Evolutionary conservation across 2,113 vertebrate genomes (phyloP).

Genomic region (Alosa alosa): DNA sequence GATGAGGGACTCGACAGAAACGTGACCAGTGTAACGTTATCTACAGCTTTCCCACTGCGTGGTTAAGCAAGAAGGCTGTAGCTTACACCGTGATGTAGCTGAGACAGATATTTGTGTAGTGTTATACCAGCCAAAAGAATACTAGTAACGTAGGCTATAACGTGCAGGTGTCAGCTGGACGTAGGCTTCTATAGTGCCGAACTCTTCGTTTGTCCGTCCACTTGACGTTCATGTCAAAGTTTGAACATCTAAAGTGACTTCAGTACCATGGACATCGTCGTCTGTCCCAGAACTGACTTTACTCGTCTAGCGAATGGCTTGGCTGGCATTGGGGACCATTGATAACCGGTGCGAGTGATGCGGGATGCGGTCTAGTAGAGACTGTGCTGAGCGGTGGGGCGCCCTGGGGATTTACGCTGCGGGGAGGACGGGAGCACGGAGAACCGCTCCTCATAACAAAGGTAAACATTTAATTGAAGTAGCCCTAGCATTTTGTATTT

Average conservation of each 20-base stretch:
- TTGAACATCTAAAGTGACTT: neutral
- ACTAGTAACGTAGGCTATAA: no score
- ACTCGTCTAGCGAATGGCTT: neutral
- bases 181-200: neutral
- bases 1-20: no score
- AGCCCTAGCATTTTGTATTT: neutral
- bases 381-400: constrained; percentile 73
- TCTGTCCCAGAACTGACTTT: neutral
- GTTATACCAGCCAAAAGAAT: no score
- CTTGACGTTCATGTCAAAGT: neutral
- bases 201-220: neutral
- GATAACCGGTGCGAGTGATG: constrained; percentile 48
- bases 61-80: no score
- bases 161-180: neutral
- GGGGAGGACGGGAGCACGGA: constrained; percentile 81
- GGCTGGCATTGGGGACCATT: neutral
- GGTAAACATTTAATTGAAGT: constrained; percentile 63
- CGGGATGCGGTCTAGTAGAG: constrained; percentile 62
- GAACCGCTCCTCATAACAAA: constrained; percentile 87
- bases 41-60: no score
- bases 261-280: constrained; percentile 33
- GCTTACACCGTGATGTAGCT: no score
- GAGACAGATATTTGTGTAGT: no score
- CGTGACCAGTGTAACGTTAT: no score
- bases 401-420: constrained; percentile 88